Evolutionary conservation across 35 echinoderm and acorn worm genomes (phyloP).

Genomic region (Hemicentrotus pulcherrimus): DNA sequence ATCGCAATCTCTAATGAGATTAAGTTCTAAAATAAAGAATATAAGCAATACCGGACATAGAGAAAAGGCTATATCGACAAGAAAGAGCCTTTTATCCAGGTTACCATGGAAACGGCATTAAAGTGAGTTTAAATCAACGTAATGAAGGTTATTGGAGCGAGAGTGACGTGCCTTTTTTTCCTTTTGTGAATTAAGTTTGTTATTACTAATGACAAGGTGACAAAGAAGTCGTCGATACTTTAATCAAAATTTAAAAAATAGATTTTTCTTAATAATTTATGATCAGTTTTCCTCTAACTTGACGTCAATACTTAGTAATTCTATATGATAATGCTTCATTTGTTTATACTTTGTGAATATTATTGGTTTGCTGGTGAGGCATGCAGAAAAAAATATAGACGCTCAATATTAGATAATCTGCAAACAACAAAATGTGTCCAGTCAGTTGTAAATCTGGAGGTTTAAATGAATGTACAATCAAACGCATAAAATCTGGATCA

Average conservation of each 20-base stretch:
- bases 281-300: not conserved
- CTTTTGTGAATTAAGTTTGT: not conserved
- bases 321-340: not conserved
- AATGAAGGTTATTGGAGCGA: not conserved
- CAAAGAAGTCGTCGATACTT: not conserved
- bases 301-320: not conserved
- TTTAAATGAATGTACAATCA: not conserved
- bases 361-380: not conserved
- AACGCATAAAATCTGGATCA: not conserved
- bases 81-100: not conserved
- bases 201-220: not conserved
- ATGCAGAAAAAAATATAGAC: not conserved
- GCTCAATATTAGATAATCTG: not conserved
- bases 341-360: not conserved
- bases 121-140: slow-evolving; percentile 2
- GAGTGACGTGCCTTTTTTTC: not conserved
- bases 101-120: not conserved
- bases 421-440: not conserved
- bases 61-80: not conserved
- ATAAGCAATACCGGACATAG: not conserved
- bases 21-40: not conserved
- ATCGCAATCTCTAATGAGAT: not conserved
- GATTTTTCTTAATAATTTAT: not conserved
- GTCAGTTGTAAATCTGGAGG: not conserved
- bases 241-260: not conserved